Percentiles rank a stretch among this genome's conserved stretches.
These are phyloP conservation scores for Seladonia tumulorum DNA, from an alignment of 2,888 invertebrate species.

Conservation along the genomic window DNA sequence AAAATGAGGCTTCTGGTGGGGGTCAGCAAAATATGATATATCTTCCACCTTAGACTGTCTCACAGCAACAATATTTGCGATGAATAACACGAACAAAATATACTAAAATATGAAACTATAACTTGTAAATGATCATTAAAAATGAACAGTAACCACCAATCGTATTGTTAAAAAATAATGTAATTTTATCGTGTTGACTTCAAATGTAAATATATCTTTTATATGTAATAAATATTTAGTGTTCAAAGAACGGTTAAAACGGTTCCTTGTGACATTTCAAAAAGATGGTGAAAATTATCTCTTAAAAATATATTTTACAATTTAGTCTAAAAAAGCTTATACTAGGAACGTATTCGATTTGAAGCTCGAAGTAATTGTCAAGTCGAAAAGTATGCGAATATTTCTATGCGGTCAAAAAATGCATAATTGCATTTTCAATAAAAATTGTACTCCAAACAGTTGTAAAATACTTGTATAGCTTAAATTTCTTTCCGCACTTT, in stretches of 20 bases:
- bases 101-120: neutral
- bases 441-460: neutral
- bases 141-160: neutral
- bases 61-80: neutral
- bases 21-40: constrained; percentile 5
- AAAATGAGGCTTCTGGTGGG: neutral
- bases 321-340: neutral
- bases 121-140: neutral
- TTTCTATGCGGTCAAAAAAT: neutral
- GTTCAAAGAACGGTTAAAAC: neutral
- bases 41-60: neutral
- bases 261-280: neutral
- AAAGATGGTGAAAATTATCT: neutral
- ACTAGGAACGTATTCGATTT: neutral
- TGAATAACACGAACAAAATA: neutral
- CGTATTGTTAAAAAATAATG: neutral
- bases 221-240: neutral
- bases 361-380: neutral
- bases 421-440: neutral
- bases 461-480: neutral
- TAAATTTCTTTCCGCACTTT: neutral
- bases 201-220: constrained; percentile 5
- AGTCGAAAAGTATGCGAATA: neutral
- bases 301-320: neutral
- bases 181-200: neutral